These are phyloP conservation scores for Chlorospingus semifuscus DNA, from an alignment of 2,797 vertebrate species.

Conservation along the genomic window DNA sequence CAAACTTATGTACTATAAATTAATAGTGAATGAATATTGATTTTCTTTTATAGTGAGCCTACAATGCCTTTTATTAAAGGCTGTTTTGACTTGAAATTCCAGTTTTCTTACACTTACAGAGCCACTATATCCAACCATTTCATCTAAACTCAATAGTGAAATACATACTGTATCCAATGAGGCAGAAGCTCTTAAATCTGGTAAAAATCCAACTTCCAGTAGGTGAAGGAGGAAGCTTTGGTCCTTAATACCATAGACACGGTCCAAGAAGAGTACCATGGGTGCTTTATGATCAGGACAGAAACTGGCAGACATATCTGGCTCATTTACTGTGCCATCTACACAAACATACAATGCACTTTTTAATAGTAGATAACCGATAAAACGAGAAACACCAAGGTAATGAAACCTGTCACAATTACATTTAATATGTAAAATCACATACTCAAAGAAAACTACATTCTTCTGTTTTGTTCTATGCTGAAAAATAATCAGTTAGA, in stretches of 20 bases:
- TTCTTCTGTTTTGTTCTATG: neutral
- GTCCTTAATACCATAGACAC: constrained; percentile 96
- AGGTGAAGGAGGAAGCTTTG: constrained; percentile 94
- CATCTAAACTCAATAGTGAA: neutral
- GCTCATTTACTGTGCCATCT: constrained; percentile 93
- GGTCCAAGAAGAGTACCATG: constrained; percentile 97
- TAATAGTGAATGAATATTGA: neutral
- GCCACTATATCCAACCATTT: neutral
- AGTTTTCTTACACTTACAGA: neutral
- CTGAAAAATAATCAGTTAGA: neutral
- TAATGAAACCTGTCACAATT: neutral
- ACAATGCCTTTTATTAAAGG: neutral
- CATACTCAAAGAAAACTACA: neutral
- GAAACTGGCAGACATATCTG: constrained; percentile 94
- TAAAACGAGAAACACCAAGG: neutral
- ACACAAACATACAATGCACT: neutral
- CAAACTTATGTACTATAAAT: neutral
- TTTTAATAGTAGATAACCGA: neutral
- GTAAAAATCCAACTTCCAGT: constrained; percentile 95
- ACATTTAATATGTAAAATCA: neutral
- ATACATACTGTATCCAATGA: constrained; percentile 91
- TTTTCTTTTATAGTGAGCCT: neutral
- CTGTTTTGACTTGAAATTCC: neutral
- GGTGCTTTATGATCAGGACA: constrained; percentile 98
- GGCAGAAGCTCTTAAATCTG: constrained; percentile 92